Evolutionary conservation across 2,888 invertebrate species (phyloP).

Genomic region (Mycalesis mineus): DNA sequence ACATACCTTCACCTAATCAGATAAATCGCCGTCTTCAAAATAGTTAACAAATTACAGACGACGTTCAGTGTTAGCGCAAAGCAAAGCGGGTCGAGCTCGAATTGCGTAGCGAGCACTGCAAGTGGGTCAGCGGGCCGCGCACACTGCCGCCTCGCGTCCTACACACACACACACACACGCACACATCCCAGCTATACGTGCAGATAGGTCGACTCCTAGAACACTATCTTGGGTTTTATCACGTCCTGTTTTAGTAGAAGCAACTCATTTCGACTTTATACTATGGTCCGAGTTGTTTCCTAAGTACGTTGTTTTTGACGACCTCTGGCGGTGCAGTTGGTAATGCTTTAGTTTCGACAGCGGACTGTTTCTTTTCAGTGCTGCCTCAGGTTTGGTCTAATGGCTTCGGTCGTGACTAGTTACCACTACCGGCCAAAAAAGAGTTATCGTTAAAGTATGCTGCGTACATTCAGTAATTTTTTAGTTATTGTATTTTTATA

Average conservation of each 20-base stretch:
- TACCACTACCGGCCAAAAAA: no score
- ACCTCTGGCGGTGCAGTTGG: no score
- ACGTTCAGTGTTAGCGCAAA: slow-evolving; percentile 30
- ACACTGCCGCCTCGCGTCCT: slow-evolving; percentile 39
- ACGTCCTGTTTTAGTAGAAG: slow-evolving; percentile 23
- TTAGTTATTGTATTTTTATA: no score
- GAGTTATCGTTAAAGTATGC: no score
- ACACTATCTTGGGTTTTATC: slow-evolving; percentile 35
- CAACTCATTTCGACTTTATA: slow-evolving; percentile 9
- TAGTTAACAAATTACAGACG: slow-evolving; percentile 25
- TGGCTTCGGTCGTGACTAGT: no score
- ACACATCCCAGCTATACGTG: slow-evolving; percentile 24
- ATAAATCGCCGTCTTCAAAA: slow-evolving; percentile 23
- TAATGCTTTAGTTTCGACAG: no score
- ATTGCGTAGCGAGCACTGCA: slow-evolving; percentile 71
- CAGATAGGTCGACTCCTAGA: slow-evolving; percentile 24
- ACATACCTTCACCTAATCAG: slow-evolving; percentile 9
- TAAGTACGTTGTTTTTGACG: no score
- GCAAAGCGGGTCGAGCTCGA: slow-evolving; percentile 64
- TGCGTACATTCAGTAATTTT: no score
- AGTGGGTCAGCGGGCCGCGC: slow-evolving; percentile 73
- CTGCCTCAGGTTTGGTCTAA: no score
- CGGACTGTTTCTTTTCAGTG: no score
- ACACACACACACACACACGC: slow-evolving; percentile 36
- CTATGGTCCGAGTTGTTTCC: no score